Base-by-base conservation (phyloP, 2,113 vertebrate genomes). In the Rissa tridactyla region DNA sequence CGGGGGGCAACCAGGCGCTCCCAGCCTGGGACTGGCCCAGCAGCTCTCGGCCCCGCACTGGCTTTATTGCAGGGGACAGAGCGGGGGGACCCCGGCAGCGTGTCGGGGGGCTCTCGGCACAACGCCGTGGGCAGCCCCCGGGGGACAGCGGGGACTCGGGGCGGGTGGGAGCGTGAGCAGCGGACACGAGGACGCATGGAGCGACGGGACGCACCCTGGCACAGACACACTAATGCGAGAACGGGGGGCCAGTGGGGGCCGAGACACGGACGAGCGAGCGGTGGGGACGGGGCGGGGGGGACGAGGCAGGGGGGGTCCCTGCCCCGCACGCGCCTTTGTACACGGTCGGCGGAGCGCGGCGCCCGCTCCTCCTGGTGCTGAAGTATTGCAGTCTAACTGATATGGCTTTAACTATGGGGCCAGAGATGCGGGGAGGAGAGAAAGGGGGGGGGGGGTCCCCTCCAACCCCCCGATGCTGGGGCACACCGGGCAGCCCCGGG, bases 311-410 rank as follows among this genome's bases (percentile, higher is more conserved):
- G 94, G 82, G 49, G 68, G n/a, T 16, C 86, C 94, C 89, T 95
- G 95, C 97, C 95, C 90, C 89, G 36, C 73, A 93, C 95, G 94
- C 96, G 96, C 97, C 92, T 97, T 96, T 97, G 88, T 96, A 96
- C 96, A 96, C 64, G 95, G 94, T 97, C 1, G 91, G 95, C 27
- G 93, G 90, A 95, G 91, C 87, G 90, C 19, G 71, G 90, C 57
- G 95, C 95, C 87, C n/a, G 80, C 95, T 95, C 86, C 92, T 95
- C 85, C 94, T 66, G 92, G 92, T 92, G 38, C 97, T 97, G 97
- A 97, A 98, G 98, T 98, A 98, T 98, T 98, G 98, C 98, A 98
- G 97, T 98, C 98, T 98, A 98, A 98, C 98, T 98, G 98, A 98
- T 98, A 98, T 98, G 98, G 98, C 98, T 98, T 98, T 98, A 98